Evolutionary conservation across 2,888 invertebrate genomes (phyloP), one percentile per base, ranked within the genome.

Genomic region (Cryptus viduatorius): DNA sequence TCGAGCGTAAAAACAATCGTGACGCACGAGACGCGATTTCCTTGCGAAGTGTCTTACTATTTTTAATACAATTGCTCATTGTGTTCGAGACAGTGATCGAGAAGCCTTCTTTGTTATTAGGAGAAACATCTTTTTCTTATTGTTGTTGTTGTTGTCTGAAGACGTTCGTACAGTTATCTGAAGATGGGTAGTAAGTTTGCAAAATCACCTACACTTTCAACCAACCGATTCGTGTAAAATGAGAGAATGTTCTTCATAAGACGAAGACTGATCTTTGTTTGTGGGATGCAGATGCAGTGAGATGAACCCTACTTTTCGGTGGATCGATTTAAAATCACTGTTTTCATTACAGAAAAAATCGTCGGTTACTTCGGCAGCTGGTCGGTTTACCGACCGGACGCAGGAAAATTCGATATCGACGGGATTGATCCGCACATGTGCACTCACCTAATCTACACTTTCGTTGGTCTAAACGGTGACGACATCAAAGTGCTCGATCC

Each of bases 331-430:
- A 2, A 8, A 8, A n/a, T 12, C 24, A 4, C 12, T 24, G 10
- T 56, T 61, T 61, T 73, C n/a, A 1, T 24, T 59, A 1, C 89
- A 96, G 96, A 95, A 86, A 94, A 95, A 80, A 94, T 97, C 0
- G 94, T 97, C 0, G 97, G 98, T 89, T 98, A 97, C 92, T 96
- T 95, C 86, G 97, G 97, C 10, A 96, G 96, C 12, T 97, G 97
- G 97, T 95, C 97, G 0, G 95, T 95, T 0, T 97, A 97, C 89
- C 95, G 97, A 48, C 92, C 91, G 0, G 95, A 95, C 0, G 90
- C 94, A 68, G 97, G 97, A 0, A 95, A 96, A 90, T 97, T 96
- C 88, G 94, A 95, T 8, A 95, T 97, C 0, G 94, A 95, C 10
- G 89, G 96, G 82, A 96, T 97, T 56, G 95, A 97, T 88, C 95